Evolutionary conservation across 1,140 invertebrate genomes (phyloP).

Genomic region (Potamilus streckersoni): DNA sequence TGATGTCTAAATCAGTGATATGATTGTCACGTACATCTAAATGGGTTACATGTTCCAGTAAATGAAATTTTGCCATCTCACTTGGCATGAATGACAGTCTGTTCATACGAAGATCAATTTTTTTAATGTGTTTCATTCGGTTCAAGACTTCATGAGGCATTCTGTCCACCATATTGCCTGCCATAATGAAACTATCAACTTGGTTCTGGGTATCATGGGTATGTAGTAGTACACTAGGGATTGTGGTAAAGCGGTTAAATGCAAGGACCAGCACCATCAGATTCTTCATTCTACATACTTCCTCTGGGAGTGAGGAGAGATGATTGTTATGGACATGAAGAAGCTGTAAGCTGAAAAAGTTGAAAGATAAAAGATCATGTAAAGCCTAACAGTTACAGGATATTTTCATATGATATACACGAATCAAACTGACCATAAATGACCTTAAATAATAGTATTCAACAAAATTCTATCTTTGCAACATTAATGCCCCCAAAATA

Average conservation of each 20-base stretch:
- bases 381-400: not conserved
- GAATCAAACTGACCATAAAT: not conserved
- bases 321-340: conserved; percentile 67
- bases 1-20: conserved; percentile 62
- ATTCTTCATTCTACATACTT: conserved; percentile 55
- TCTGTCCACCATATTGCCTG: conserved; percentile 63
- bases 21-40: conserved; percentile 65
- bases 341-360: conserved; percentile 58
- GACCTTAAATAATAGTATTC: not conserved
- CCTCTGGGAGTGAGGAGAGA: conserved; percentile 57
- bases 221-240: conserved; percentile 57
- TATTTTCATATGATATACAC: not conserved
- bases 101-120: conserved; percentile 67
- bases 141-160: conserved; percentile 56
- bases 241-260: conserved; percentile 64
- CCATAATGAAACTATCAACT: conserved; percentile 67
- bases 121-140: conserved; percentile 63
- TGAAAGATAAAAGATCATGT: conserved; percentile 14
- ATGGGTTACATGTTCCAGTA: conserved; percentile 63
- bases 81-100: conserved; percentile 58
- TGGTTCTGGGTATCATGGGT: conserved; percentile 41
- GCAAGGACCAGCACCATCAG: conserved; percentile 64
- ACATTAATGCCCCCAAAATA: not conserved
- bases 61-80: conserved; percentile 62
- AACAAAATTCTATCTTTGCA: not conserved